phyloP scores from a whole-genome alignment of 2,797 vertebrate species.

The Pseudomugil tenellus region DNA sequence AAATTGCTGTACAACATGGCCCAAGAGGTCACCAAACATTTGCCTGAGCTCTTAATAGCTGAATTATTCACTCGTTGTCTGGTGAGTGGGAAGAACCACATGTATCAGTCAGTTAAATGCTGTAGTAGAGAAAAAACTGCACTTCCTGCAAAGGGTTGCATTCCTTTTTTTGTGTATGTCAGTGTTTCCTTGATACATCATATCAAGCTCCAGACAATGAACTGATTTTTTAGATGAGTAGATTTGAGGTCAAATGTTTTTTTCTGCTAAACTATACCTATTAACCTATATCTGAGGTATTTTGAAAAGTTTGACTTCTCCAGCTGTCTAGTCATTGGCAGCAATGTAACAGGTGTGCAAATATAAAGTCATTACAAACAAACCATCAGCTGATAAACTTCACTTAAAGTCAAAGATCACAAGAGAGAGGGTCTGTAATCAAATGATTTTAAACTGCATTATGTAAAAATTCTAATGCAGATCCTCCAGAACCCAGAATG shows the following conservation, averaged over 20 bases:
- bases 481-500: conserved; percentile 22
- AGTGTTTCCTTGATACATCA: conserved; percentile 35
- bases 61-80: conserved; percentile 22
- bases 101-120: conserved; percentile 39
- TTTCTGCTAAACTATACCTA: conserved; percentile 14
- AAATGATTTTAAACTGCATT: conserved; percentile 19
- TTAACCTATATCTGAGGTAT: conserved; percentile 7
- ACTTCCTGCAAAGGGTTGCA: conserved; percentile 10
- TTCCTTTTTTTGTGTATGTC: conserved; percentile 64
- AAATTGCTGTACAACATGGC: conserved; percentile 70
- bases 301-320: conserved; percentile 7
- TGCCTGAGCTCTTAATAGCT: conserved; percentile 34
- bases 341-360: conserved; percentile 18
- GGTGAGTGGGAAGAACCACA: conserved; percentile 30
- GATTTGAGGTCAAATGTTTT: conserved; percentile 33
- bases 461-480: conserved; percentile 18
- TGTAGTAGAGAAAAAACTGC: conserved; percentile 4
- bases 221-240: conserved; percentile 37
- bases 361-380: conserved; percentile 16
- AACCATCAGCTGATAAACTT: conserved; percentile 6
- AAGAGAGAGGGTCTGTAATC: conserved; percentile 7
- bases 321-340: conserved; percentile 1
- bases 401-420: conserved; percentile 9
- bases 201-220: conserved; percentile 24
- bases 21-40: conserved; percentile 60